Percentiles rank a stretch among this genome's conserved stretches.
phyloP scores from a whole-genome alignment of 1,140 invertebrate genomes.

The Littorina saxatilis region DNA sequence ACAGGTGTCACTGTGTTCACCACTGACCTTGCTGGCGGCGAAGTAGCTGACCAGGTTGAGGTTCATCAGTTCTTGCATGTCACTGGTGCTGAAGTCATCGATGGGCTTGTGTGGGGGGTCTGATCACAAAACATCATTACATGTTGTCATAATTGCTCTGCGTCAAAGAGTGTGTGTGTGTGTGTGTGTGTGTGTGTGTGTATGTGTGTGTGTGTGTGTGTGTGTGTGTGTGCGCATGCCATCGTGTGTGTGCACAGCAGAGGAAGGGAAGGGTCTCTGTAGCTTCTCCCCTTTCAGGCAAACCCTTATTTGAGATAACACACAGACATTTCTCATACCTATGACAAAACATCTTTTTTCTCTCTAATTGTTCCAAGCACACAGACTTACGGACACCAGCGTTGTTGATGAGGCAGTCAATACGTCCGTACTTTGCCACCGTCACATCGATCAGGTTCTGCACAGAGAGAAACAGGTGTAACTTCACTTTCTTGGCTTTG shows the following conservation, averaged over 20 bases:
- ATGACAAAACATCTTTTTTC: too few relatives aligned
- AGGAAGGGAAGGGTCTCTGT: too few relatives aligned
- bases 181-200: not conserved
- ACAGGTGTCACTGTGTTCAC: too few relatives aligned
- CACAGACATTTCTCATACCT: not conserved
- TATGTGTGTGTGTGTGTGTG: too few relatives aligned
- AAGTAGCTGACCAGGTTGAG: constrained; percentile 70
- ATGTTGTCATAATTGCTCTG: too few relatives aligned
- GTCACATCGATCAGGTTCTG: constrained; percentile 68
- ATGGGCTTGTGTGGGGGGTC: constrained; percentile 67
- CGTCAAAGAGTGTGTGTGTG: too few relatives aligned
- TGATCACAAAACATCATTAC: constrained; percentile 52
- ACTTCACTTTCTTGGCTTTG: too few relatives aligned
- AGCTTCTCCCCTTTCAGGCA: too few relatives aligned
- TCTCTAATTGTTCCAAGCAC: not conserved
- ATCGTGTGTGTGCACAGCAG: too few relatives aligned
- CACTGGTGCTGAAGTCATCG: constrained; percentile 68
- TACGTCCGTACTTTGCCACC: constrained; percentile 64
- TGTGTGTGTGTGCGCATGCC: too few relatives aligned
- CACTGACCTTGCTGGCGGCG: constrained; percentile 62
- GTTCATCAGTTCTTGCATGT: constrained; percentile 62
- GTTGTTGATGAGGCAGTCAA: constrained; percentile 73
- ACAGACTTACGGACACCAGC: constrained; percentile 68
- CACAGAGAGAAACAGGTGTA: too few relatives aligned
- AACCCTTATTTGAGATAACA: too few relatives aligned